Conservation (phyloP, 2,888 invertebrate species). For the Conops quadrifasciatus region DNA sequence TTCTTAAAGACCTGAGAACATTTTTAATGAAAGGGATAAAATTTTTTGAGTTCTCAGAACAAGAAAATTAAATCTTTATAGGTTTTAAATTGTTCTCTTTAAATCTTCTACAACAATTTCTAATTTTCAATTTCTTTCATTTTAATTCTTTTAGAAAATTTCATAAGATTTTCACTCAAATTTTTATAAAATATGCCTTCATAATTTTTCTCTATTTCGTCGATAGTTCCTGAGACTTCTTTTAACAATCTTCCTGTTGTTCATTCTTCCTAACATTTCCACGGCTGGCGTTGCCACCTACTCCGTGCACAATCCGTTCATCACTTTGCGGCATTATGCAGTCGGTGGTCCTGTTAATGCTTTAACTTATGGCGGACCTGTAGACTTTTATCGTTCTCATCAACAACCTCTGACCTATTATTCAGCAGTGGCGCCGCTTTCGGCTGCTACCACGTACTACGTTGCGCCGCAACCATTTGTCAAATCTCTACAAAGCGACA, state of each 20-base stretch:
- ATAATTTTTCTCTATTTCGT: background rate
- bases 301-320: constrained; percentile 56
- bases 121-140: too few species aligned
- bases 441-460: constrained; percentile 31
- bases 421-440: constrained; percentile 32
- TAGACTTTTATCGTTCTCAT: constrained; percentile 31
- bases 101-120: too few species aligned
- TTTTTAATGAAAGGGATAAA: too few species aligned
- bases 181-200: background rate
- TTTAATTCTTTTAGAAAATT: background rate
- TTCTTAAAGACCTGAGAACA: too few species aligned
- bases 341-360: constrained; percentile 36
- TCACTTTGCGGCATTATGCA: constrained; percentile 45
- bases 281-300: constrained; percentile 55
- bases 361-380: constrained; percentile 34
- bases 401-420: constrained; percentile 42
- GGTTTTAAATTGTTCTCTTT: too few species aligned
- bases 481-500: constrained; percentile 17
- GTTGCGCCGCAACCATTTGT: background rate
- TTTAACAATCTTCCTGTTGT: background rate
- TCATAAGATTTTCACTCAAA: background rate
- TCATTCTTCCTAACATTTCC: constrained; percentile 43
- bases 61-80: too few species aligned
- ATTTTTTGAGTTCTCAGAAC: too few species aligned
- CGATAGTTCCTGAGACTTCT: background rate